phyloP scores from a whole-genome alignment of 2,888 invertebrate species.

The Leptinotarsa tumamoca region DNA sequence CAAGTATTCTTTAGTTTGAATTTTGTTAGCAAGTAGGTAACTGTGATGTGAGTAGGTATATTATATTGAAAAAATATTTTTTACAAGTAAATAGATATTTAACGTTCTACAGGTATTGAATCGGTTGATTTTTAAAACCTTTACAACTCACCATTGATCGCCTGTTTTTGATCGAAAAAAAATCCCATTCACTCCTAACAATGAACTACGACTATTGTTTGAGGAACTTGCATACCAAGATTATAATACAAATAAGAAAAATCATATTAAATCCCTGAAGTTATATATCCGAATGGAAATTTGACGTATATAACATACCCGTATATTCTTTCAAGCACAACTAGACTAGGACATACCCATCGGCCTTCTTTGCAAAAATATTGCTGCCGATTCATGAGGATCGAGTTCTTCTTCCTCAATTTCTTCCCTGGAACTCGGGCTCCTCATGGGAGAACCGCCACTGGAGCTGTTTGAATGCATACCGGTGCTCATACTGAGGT shows the following conservation, averaged over 20 bases:
- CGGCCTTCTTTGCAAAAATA: slow-evolving; percentile 67
- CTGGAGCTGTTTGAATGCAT: slow-evolving; percentile 68
- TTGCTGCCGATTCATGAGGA: slow-evolving; percentile 68
- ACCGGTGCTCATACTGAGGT: slow-evolving; percentile 80
- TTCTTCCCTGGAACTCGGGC: slow-evolving; percentile 65
- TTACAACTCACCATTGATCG: slow-evolving; percentile 33
- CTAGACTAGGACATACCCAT: slow-evolving; percentile 58
- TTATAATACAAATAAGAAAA: slow-evolving; percentile 54
- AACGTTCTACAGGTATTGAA: neutral
- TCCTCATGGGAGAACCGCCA: slow-evolving; percentile 66
- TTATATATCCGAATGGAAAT: slow-evolving; percentile 42
- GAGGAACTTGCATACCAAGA: slow-evolving; percentile 67
- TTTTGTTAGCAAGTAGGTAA: too few relatives aligned
- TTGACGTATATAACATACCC: slow-evolving; percentile 54
- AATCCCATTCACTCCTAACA: slow-evolving; percentile 48
- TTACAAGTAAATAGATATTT: too few relatives aligned
- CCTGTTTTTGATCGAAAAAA: slow-evolving; percentile 46
- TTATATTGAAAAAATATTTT: too few relatives aligned
- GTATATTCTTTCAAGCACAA: slow-evolving; percentile 46
- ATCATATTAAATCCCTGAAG: slow-evolving; percentile 56
- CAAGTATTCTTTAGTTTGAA: too few relatives aligned
- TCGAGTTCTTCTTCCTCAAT: slow-evolving; percentile 69
- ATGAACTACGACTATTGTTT: slow-evolving; percentile 54
- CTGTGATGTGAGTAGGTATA: too few relatives aligned
- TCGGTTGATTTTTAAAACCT: neutral